Percentiles rank a stretch among this genome's conserved stretches.
phyloP scores from a whole-genome alignment of 2,888 invertebrate genomes.

The Dynastes hyllus region DNA sequence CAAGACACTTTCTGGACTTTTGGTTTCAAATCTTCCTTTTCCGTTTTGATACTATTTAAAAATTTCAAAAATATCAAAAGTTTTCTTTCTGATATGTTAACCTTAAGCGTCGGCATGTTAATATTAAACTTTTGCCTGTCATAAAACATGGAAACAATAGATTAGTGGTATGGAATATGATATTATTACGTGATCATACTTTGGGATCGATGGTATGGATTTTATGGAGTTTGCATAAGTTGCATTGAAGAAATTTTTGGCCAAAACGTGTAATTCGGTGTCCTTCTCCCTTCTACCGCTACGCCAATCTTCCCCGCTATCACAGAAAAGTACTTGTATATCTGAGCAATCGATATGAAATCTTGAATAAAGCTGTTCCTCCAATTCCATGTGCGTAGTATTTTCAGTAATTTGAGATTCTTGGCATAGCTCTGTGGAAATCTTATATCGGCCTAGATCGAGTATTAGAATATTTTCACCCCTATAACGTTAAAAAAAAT shows the following conservation, averaged over 20 bases:
- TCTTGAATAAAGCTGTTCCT: conserved; percentile 86
- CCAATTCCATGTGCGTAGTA: conserved; percentile 87
- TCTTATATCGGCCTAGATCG: conserved; percentile 81
- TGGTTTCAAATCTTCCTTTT: conserved; percentile 65
- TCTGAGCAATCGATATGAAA: conserved; percentile 81
- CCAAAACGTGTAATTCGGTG: conserved; percentile 83
- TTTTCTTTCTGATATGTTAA: conserved; percentile 84
- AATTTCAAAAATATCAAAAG: conserved; percentile 80
- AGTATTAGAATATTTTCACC: conserved; percentile 82
- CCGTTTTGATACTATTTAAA: conserved; percentile 62
- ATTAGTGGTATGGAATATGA: not conserved
- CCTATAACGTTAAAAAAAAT: conserved; percentile 66
- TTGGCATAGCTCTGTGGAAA: conserved; percentile 84
- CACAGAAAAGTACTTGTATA: conserved; percentile 78
- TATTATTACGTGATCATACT: conserved; percentile 58
- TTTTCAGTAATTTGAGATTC: conserved; percentile 80
- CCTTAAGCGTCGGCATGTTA: conserved; percentile 80
- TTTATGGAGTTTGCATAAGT: conserved; percentile 65
- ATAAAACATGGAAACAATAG: conserved; percentile 52
- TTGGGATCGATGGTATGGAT: conserved; percentile 66
- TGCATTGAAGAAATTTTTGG: conserved; percentile 74
- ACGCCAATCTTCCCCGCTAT: conserved; percentile 83
- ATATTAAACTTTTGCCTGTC: conserved; percentile 84
- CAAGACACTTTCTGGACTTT: conserved; percentile 62
- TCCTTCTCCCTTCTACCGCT: conserved; percentile 80